phyloP scores from a whole-genome alignment of 2,888 invertebrate species.

The Pemphredon lugubris region DNA sequence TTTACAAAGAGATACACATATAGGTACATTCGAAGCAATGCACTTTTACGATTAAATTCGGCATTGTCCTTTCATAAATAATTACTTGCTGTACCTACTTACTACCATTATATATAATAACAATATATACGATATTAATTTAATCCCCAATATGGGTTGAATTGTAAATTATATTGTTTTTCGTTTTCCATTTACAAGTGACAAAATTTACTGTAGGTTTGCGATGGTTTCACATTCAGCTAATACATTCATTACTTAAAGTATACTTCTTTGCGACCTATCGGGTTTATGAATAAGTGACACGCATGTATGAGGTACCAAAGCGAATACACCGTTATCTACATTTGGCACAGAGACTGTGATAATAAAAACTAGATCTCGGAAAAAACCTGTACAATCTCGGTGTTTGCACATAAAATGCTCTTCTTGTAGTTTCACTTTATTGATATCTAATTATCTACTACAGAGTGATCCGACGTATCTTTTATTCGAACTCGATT shows the following conservation, averaged over 20 bases:
- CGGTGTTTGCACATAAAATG: slow-evolving; percentile 19
- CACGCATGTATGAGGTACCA: slow-evolving; percentile 49
- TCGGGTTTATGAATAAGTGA: slow-evolving; percentile 48
- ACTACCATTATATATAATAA: slow-evolving; percentile 66
- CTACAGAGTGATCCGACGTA: slow-evolving; percentile 26
- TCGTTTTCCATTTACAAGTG: slow-evolving; percentile 56
- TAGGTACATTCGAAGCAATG: slow-evolving; percentile 74
- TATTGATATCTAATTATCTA: slow-evolving; percentile 35
- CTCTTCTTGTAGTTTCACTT: slow-evolving; percentile 27
- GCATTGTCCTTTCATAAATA: slow-evolving; percentile 67
- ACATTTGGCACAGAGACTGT: slow-evolving; percentile 62
- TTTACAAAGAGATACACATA: slow-evolving; percentile 78
- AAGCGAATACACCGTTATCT: slow-evolving; percentile 29
- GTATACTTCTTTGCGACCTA: slow-evolving; percentile 48
- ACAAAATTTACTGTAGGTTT: slow-evolving; percentile 50
- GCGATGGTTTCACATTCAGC: slow-evolving; percentile 46
- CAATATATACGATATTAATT: slow-evolving; percentile 58
- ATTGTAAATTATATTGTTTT: slow-evolving; percentile 62
- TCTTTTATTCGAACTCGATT: slow-evolving; percentile 37
- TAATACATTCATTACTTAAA: slow-evolving; percentile 55
- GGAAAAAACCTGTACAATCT: slow-evolving; percentile 34
- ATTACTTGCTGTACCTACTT: slow-evolving; percentile 60
- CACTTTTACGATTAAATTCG: slow-evolving; percentile 63
- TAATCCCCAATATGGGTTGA: slow-evolving; percentile 71
- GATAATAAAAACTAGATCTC: slow-evolving; percentile 64